Conservation (phyloP, 2,888 invertebrate genomes). For the Agrochola lota region DNA sequence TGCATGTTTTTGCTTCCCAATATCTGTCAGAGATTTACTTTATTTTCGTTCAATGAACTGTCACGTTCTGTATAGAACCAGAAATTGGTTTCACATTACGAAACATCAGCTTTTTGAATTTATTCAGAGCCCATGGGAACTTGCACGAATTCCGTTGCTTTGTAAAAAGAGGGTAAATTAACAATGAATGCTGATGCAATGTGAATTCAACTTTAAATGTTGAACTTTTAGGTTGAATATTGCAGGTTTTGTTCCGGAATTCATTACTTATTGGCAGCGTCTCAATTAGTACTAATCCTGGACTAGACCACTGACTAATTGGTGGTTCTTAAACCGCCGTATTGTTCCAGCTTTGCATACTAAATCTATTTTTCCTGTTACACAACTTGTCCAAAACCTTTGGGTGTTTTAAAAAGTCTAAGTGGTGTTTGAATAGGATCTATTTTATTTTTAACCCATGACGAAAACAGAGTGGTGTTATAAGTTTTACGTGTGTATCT, state of each 20-base stretch:
- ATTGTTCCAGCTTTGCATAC: slow-evolving; percentile 33
- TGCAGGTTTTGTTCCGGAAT: slow-evolving; percentile 16
- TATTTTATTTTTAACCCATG: not conserved
- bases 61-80: slow-evolving; percentile 45
- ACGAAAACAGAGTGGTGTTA: too few species aligned
- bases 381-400: not conserved
- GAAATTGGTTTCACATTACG: slow-evolving; percentile 61
- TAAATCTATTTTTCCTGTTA: slow-evolving; percentile 25
- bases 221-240: slow-evolving; percentile 30
- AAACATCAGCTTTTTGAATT: slow-evolving; percentile 60
- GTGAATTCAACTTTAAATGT: slow-evolving; percentile 29
- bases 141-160: slow-evolving; percentile 46
- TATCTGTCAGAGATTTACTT: slow-evolving; percentile 59
- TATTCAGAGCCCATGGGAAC: slow-evolving; percentile 57
- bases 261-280: slow-evolving; percentile 56
- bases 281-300: slow-evolving; percentile 69
- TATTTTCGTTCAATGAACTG: slow-evolving; percentile 57
- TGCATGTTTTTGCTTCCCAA: slow-evolving; percentile 47
- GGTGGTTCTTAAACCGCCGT: slow-evolving; percentile 56
- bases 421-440: not conserved
- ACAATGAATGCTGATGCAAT: slow-evolving; percentile 28
- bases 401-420: not conserved
- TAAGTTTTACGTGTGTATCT: too few species aligned
- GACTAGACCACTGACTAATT: slow-evolving; percentile 68
- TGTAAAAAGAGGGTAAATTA: slow-evolving; percentile 42